A percentile compares a stretch with the other conserved stretches of the same genome.
These are phyloP conservation scores for Drosophila grimshawi DNA, from an alignment of 1,140 invertebrate genomes.

Conservation along the genomic window DNA sequence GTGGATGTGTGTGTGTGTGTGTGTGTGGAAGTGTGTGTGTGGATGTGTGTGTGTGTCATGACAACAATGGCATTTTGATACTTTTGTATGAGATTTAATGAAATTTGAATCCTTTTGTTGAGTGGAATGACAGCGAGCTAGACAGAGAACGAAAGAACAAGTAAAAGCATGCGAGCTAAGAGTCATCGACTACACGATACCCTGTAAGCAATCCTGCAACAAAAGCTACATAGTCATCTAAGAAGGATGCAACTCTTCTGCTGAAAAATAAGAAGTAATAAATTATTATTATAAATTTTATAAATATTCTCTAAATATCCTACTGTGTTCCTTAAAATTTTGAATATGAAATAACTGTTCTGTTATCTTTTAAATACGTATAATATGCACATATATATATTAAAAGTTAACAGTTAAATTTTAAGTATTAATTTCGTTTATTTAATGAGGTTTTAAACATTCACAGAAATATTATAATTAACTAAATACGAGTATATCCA, in stretches of 20 bases:
- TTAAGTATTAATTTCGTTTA: too few relatives aligned
- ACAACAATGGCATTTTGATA: conserved; percentile 83
- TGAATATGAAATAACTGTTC: too few relatives aligned
- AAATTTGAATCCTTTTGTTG: conserved; percentile 82
- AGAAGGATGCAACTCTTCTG: not conserved
- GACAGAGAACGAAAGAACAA: not conserved
- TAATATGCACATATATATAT: too few relatives aligned
- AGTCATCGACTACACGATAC: not conserved
- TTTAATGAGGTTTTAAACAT: too few relatives aligned
- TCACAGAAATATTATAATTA: too few relatives aligned
- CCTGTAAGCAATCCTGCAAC: not conserved
- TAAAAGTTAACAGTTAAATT: too few relatives aligned
- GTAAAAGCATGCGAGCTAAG: not conserved
- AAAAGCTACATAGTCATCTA: not conserved
- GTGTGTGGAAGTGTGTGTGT: conserved; percentile 3
- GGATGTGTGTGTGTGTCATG: conserved; percentile 44
- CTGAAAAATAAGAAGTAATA: too few relatives aligned
- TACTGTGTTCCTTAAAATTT: too few relatives aligned
- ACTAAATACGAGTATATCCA: too few relatives aligned
- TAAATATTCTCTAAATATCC: too few relatives aligned
- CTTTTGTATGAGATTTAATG: conserved; percentile 83
- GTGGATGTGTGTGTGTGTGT: conserved; percentile 25
- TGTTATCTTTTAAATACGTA: too few relatives aligned
- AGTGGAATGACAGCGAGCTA: conserved; percentile 58
- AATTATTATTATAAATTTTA: too few relatives aligned